Evolutionary conservation across 2,797 vertebrate genomes (phyloP).

Genomic region (Channallabes apus): DNA sequence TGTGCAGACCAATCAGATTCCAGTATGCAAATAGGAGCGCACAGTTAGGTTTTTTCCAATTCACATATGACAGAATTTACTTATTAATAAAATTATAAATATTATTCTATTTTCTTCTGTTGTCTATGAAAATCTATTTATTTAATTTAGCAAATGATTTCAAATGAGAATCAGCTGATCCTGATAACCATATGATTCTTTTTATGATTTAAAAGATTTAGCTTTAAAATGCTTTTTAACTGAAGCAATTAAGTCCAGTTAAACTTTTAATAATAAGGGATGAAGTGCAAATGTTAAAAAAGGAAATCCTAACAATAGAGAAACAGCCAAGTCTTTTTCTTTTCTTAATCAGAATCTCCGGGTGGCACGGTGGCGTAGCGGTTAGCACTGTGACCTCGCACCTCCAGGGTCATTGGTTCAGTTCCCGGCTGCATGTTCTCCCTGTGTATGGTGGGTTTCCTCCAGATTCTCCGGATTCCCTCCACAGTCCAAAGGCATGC

Average conservation of each 20-base stretch:
- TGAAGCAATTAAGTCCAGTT: not conserved
- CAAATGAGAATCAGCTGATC: not conserved
- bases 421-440: too few relatives aligned
- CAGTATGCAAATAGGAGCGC: not conserved
- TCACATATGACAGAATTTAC: not conserved
- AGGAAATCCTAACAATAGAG: too few relatives aligned
- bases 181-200: not conserved
- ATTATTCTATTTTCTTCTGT: not conserved
- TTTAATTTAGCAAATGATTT: not conserved
- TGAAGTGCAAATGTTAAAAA: too few relatives aligned
- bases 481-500: too few relatives aligned
- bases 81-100: not conserved
- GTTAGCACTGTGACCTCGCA: too few relatives aligned
- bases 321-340: too few relatives aligned
- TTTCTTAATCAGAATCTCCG: too few relatives aligned
- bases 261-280: too few relatives aligned
- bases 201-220: not conserved
- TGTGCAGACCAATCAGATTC: not conserved
- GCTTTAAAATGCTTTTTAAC: not conserved
- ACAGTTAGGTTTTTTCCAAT: not conserved
- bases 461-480: too few relatives aligned
- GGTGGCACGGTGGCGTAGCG: too few relatives aligned
- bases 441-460: too few relatives aligned
- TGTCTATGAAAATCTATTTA: not conserved
- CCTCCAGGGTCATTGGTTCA: too few relatives aligned